phyloP scores from a whole-genome alignment of 2,888 invertebrate genomes.

The Lottia scabra region DNA sequence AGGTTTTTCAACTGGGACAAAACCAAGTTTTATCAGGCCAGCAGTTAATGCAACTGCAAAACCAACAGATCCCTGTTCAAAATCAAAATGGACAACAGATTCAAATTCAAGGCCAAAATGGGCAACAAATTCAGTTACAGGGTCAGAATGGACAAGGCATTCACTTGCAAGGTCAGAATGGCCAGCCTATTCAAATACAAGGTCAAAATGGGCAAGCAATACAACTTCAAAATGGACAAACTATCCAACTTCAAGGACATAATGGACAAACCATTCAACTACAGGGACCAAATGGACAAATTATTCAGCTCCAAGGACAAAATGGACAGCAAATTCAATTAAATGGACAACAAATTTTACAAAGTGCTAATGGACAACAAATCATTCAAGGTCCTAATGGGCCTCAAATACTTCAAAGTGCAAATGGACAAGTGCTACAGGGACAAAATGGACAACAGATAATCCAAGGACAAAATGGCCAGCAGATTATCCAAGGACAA shows the following conservation, averaged over 20 bases:
- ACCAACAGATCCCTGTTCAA: conserved; percentile 31
- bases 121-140: conserved; percentile 23
- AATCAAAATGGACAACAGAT: conserved; percentile 68
- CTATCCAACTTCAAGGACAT: too few species aligned
- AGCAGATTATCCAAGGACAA: conserved; percentile 11
- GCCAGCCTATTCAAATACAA: too few species aligned
- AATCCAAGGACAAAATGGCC: too few species aligned
- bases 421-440: conserved; percentile 1
- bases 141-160: conserved; percentile 60
- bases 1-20: conserved; percentile 28
- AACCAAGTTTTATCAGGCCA: conserved; percentile 64
- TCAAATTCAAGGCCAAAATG: conserved; percentile 67
- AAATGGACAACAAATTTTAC: too few species aligned
- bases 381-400: conserved; percentile 19
- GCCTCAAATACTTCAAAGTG: conserved; percentile 26
- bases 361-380: background rate
- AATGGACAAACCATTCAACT: conserved; percentile 21
- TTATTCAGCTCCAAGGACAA: conserved; percentile 19
- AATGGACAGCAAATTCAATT: conserved; percentile 28
- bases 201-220: too few species aligned
- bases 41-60: conserved; percentile 74
- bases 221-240: too few species aligned
- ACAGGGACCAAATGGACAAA: too few species aligned
- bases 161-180: conserved; percentile 32
- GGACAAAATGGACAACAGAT: too few species aligned